Percentiles rank a stretch among this genome's conserved stretches.
Conservation (phyloP, 2,113 vertebrate species). For the Rhagologus leucostigma region DNA sequence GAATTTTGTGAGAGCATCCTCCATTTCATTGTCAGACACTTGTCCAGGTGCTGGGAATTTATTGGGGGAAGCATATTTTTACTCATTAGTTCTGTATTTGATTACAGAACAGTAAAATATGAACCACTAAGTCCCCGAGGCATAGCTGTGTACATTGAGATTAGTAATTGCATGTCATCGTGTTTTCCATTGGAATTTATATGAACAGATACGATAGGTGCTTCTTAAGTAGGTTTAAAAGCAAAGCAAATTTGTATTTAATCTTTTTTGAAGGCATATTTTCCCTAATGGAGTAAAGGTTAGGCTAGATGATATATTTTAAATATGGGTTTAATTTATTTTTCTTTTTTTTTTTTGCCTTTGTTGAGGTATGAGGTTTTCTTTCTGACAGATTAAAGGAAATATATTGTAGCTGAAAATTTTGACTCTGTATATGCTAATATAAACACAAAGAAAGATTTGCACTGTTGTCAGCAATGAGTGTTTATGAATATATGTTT, state of each 20-base stretch:
- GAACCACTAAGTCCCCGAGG: constrained; percentile 87
- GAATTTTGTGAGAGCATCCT: constrained; percentile 78
- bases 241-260: constrained; percentile 82
- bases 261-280: constrained; percentile 75
- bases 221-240: constrained; percentile 81
- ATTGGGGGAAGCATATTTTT: constrained; percentile 85
- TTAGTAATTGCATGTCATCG: constrained; percentile 95
- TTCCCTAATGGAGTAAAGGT: constrained; percentile 78
- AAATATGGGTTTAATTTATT: constrained; percentile 73
- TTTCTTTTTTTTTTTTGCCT: constrained; percentile 30
- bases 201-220: constrained; percentile 78
- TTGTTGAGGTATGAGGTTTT: constrained; percentile 60
- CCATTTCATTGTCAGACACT: constrained; percentile 81
- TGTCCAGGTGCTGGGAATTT: constrained; percentile 83
- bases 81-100: constrained; percentile 93
- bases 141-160: constrained; percentile 87
- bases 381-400: constrained; percentile 46
- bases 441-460: constrained; percentile 15
- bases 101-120: constrained; percentile 92
- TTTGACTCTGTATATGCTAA: constrained; percentile 2
- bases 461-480: constrained; percentile 15
- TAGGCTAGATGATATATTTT: constrained; percentile 75
- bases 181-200: constrained; percentile 86
- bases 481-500: constrained; percentile 22
- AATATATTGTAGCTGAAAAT: constrained; percentile 49